Evolutionary conservation across 1,140 invertebrate species (phyloP).

Genomic region (Marisa cornuarietis): DNA sequence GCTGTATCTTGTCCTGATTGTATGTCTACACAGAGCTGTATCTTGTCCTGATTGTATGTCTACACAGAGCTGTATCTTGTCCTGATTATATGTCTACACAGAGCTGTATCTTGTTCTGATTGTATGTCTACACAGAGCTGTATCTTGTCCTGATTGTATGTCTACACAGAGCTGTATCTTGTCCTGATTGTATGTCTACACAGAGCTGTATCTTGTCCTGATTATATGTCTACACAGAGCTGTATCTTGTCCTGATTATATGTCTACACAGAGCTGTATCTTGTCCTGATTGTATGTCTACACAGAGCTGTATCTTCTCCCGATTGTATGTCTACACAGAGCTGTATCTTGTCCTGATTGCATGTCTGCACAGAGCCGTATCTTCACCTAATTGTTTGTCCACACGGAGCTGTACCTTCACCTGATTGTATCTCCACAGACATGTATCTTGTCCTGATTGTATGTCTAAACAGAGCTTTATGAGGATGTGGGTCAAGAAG

Average conservation of each 20-base stretch:
- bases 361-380: neutral
- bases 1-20: no score
- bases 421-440: neutral
- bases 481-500: constrained; percentile 32
- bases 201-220: neutral
- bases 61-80: neutral
- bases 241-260: no score
- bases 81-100: neutral
- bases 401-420: neutral
- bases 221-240: neutral
- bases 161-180: neutral
- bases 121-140: no score
- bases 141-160: no score
- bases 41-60: no score
- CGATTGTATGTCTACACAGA: no score
- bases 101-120: no score
- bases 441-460: no score
- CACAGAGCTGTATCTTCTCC: no score
- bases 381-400: constrained; percentile 1
- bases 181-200: neutral
- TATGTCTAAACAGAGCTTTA: constrained; percentile 34
- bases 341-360: no score
- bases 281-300: no score
- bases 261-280: constrained; percentile 36
- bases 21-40: no score